Conservation (phyloP, 2,113 vertebrate species). For the Xiphophorus couchianus region DNA sequence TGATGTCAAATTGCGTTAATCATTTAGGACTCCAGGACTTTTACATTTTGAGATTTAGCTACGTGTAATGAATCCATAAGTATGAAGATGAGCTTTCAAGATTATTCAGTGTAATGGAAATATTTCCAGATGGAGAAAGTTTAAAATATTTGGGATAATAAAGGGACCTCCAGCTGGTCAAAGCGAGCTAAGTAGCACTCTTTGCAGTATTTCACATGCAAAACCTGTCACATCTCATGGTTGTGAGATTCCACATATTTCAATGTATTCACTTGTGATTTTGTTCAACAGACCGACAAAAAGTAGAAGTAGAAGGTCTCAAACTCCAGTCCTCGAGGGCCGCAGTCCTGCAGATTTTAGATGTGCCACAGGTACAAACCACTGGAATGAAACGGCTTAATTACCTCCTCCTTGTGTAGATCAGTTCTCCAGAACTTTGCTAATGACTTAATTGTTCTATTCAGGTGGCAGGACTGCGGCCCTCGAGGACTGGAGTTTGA, state of each 20-base stretch:
- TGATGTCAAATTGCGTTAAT: not conserved
- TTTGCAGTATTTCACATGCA: not conserved
- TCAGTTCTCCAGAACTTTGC: no score
- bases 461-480: no score
- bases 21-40: not conserved
- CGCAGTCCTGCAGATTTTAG: no score
- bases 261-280: not conserved
- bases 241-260: not conserved
- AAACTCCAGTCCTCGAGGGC: no score
- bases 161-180: not conserved
- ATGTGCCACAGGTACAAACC: no score
- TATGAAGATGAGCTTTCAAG: not conserved
- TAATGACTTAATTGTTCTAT: no score
- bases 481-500: no score
- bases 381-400: no score
- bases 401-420: no score
- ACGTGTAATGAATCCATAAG: not conserved
- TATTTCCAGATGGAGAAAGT: not conserved
- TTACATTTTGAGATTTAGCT: not conserved
- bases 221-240: not conserved
- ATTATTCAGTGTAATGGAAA: not conserved
- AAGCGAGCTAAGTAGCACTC: not conserved
- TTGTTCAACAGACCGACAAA: not conserved
- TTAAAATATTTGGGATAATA: not conserved
- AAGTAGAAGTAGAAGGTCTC: not conserved